Evolutionary conservation across 2,113 vertebrate genomes (phyloP).

Genomic region (Sterrhoptilus dennistouni): DNA sequence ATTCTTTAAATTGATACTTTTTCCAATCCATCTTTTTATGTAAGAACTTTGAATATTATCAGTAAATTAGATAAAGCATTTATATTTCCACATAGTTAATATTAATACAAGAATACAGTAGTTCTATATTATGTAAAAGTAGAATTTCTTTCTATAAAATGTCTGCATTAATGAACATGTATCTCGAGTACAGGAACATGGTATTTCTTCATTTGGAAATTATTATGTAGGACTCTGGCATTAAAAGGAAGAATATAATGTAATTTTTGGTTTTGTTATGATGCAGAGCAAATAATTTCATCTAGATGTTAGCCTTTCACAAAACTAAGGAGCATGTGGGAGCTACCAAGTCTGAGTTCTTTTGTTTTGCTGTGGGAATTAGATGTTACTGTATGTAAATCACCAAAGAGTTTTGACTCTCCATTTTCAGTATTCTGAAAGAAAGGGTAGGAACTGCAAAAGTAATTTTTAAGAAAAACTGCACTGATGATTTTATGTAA

Average conservation of each 20-base stretch:
- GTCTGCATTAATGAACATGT: neutral
- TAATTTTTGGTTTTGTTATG: neutral
- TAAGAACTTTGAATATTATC: neutral
- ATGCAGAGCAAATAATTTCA: neutral
- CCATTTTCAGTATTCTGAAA: neutral
- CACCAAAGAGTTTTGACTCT: neutral
- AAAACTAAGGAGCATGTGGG: neutral
- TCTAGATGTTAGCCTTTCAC: neutral
- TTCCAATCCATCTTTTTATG: neutral
- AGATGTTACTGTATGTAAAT: neutral
- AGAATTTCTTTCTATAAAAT: neutral
- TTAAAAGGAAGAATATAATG: neutral
- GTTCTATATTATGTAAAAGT: neutral
- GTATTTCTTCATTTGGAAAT: neutral
- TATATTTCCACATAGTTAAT: neutral
- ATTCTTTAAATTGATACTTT: neutral
- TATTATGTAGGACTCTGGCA: neutral
- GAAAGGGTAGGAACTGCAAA: neutral
- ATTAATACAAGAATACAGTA: neutral
- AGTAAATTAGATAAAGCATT: neutral
- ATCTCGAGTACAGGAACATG: neutral
- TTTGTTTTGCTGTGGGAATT: neutral
- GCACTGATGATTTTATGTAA: neutral
- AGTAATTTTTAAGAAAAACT: neutral
- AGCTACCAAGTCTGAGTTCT: neutral